These are phyloP conservation scores for Lepisosteus osseus DNA, from an alignment of 2,113 vertebrate genomes.

Conservation along the genomic window DNA sequence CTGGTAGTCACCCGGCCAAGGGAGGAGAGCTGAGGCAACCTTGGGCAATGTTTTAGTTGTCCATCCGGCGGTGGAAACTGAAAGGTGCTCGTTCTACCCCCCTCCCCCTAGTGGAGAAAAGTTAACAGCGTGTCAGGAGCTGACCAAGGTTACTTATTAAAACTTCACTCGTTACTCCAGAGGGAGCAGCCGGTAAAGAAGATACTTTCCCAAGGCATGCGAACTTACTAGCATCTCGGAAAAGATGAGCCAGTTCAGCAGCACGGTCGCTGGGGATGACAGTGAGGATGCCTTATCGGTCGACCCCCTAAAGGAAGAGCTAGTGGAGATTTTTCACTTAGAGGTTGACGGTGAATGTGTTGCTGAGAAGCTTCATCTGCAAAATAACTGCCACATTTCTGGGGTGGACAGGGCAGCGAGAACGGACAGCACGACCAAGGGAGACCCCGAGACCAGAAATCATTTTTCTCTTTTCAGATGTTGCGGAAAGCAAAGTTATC, in stretches of 20 bases:
- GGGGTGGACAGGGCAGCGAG: constrained; percentile 22
- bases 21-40: neutral
- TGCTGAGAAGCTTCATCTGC: constrained; percentile 35
- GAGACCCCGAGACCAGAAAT: neutral
- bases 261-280: constrained; percentile 27
- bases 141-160: constrained; percentile 60
- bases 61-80: constrained; percentile 17
- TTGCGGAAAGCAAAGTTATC: constrained; percentile 10
- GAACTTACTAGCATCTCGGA: constrained; percentile 41
- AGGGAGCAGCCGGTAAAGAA: constrained; percentile 33
- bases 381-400: neutral
- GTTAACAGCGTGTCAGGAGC: constrained; percentile 28
- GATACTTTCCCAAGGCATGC: constrained; percentile 52
- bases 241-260: constrained; percentile 50
- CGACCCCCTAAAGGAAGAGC: constrained; percentile 35
- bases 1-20: too few species aligned
- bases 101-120: constrained; percentile 49
- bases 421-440: neutral
- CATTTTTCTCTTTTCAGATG: constrained; percentile 26
- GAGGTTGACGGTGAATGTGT: constrained; percentile 40
- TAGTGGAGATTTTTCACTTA: constrained; percentile 45
- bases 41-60: constrained; percentile 37
- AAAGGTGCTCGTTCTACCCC: constrained; percentile 24
- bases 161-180: constrained; percentile 36
- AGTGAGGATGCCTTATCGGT: constrained; percentile 35